Conservation (phyloP, 64 coral and sea anemone species). For the Montipora capricornis region DNA sequence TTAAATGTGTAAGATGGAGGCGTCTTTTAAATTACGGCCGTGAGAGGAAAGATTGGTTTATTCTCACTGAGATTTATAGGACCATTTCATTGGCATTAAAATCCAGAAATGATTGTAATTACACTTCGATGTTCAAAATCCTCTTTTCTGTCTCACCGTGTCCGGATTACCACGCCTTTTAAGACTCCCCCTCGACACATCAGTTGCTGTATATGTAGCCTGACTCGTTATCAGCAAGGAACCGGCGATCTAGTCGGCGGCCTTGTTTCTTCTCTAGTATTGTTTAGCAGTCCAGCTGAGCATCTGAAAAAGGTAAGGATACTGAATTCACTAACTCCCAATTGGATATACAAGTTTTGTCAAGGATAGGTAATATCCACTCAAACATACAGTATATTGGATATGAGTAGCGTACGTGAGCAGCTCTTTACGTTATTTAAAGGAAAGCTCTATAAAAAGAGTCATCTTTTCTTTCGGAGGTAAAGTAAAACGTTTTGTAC, state of each 20-base stretch:
- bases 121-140: not conserved
- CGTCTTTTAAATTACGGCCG: not conserved
- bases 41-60: not conserved
- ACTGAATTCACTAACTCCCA: too few relatives aligned
- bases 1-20: not conserved
- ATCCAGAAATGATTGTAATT: not conserved
- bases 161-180: not conserved
- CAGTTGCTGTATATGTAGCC: not conserved
- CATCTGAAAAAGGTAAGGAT: not conserved
- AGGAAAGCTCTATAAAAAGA: too few relatives aligned
- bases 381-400: too few relatives aligned
- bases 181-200: not conserved
- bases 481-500: too few relatives aligned
- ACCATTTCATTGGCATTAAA: not conserved
- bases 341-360: too few relatives aligned
- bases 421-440: too few relatives aligned
- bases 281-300: too few relatives aligned
- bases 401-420: too few relatives aligned
- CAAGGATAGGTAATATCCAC: too few relatives aligned
- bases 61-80: not conserved
- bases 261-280: not conserved
- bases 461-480: too few relatives aligned
- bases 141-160: not conserved
- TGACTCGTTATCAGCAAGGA: not conserved
- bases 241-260: too few relatives aligned